Evolutionary conservation across 2,797 vertebrate genomes (phyloP).

Genomic region (Loriculus beryllinus): DNA sequence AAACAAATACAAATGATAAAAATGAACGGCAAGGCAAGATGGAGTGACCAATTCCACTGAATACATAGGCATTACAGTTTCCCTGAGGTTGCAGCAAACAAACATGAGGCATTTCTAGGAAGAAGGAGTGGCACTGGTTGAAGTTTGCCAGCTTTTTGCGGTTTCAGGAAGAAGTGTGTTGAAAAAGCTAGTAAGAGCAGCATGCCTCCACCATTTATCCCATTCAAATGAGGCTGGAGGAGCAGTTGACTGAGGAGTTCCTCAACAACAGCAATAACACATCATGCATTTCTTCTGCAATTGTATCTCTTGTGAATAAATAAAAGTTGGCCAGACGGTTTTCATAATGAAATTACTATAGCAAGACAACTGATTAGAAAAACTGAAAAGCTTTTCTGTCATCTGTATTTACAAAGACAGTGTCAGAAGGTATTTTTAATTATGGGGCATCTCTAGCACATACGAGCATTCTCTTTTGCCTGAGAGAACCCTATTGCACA

Average conservation of each 20-base stretch:
- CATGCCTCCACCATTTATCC: not conserved
- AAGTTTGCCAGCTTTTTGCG: not conserved
- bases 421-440: conserved; percentile 6
- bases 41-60: conserved; percentile 82
- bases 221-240: not conserved
- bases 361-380: not conserved
- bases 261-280: not conserved
- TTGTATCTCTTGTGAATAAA: not conserved
- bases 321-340: not conserved
- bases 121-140: not conserved
- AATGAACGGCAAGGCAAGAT: conserved; percentile 78
- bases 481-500: not conserved
- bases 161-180: conserved; percentile 3
- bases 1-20: conserved; percentile 80
- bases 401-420: not conserved
- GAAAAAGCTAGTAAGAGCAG: not conserved
- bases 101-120: conserved; percentile 31
- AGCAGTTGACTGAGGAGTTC: not conserved
- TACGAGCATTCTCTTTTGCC: not conserved
- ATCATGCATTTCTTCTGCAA: not conserved
- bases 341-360: not conserved
- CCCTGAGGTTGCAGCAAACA: conserved; percentile 86
- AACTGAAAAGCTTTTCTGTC: not conserved
- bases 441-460: not conserved
- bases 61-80: conserved; percentile 78